Percentiles rank a stretch among this genome's conserved stretches.
Evolutionary conservation across 1,140 invertebrate species (phyloP).

Genomic region (Plectus sambesii): DNA sequence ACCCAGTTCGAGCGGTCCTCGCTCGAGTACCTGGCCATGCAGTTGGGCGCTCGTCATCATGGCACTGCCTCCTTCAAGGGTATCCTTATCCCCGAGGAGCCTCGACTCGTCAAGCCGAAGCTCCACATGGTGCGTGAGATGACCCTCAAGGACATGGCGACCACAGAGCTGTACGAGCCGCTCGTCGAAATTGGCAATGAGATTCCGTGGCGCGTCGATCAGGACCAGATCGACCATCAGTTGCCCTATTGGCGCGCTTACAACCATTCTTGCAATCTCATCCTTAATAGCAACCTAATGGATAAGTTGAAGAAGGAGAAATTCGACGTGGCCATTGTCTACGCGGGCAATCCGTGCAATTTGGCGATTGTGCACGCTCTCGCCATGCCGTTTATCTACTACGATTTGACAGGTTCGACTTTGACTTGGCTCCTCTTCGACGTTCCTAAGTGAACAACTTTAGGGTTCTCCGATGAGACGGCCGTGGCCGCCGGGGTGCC

Average conservation of each 20-base stretch:
- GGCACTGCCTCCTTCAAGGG: constrained; percentile 40
- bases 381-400: constrained; percentile 41
- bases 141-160: constrained; percentile 39
- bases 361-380: constrained; percentile 36
- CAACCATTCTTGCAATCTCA: constrained; percentile 40
- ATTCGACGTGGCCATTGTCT: constrained; percentile 39
- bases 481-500: constrained; percentile 34
- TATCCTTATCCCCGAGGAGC: constrained; percentile 44
- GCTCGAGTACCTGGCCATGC: constrained; percentile 42
- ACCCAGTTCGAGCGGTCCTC: constrained; percentile 38
- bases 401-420: constrained; percentile 25
- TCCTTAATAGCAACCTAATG: constrained; percentile 43
- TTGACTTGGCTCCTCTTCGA: background rate
- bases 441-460: background rate
- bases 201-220: constrained; percentile 32
- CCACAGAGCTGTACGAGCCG: constrained; percentile 33
- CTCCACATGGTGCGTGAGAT: constrained; percentile 38
- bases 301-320: constrained; percentile 37
- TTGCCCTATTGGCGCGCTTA: constrained; percentile 40
- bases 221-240: constrained; percentile 30
- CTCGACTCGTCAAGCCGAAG: constrained; percentile 31
- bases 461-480: constrained; percentile 39
- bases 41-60: constrained; percentile 41
- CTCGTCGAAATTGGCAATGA: constrained; percentile 31
- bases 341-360: constrained; percentile 41